A percentile compares a stretch with the other conserved stretches of the same genome.
These are phyloP conservation scores for Andrena haemorrhoa DNA, from an alignment of 2,888 invertebrate species.

Conservation along the genomic window DNA sequence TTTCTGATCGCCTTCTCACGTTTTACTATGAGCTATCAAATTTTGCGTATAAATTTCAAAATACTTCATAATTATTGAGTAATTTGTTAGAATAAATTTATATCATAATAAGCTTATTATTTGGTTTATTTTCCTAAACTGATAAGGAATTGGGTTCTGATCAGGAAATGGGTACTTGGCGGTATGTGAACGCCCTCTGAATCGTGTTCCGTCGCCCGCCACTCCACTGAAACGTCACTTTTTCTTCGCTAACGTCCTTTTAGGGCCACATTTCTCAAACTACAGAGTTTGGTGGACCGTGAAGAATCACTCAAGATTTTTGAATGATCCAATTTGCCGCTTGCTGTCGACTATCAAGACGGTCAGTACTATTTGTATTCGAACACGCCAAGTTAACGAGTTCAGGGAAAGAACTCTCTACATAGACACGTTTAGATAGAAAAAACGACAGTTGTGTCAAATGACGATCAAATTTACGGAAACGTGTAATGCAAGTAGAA, in stretches of 20 bases:
- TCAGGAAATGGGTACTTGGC: too few relatives aligned
- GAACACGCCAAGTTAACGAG: constrained; percentile 22
- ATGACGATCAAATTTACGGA: neutral
- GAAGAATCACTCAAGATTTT: constrained; percentile 48
- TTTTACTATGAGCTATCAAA: too few relatives aligned
- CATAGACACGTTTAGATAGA: neutral
- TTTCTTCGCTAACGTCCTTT: constrained; percentile 29
- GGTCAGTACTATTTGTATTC: neutral
- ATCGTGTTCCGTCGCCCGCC: too few relatives aligned
- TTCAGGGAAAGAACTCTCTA: neutral
- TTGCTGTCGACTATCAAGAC: constrained; percentile 37
- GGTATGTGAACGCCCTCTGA: too few relatives aligned
- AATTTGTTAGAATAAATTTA: too few relatives aligned
- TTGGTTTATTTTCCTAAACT: too few relatives aligned
- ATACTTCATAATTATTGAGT: too few relatives aligned
- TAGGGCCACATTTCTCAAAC: constrained; percentile 30
- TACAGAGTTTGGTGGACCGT: constrained; percentile 37
- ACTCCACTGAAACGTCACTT: constrained; percentile 20
- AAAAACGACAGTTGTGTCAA: neutral
- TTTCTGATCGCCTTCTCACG: too few relatives aligned
- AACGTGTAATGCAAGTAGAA: constrained; percentile 1
- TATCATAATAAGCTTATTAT: too few relatives aligned
- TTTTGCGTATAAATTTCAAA: too few relatives aligned
- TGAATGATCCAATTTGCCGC: constrained; percentile 54
- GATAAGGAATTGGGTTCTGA: too few relatives aligned